Percentiles rank a stretch among this genome's conserved stretches.
These are phyloP conservation scores for Athalia cordata DNA, from an alignment of 2,888 invertebrate species.

Conservation along the genomic window DNA sequence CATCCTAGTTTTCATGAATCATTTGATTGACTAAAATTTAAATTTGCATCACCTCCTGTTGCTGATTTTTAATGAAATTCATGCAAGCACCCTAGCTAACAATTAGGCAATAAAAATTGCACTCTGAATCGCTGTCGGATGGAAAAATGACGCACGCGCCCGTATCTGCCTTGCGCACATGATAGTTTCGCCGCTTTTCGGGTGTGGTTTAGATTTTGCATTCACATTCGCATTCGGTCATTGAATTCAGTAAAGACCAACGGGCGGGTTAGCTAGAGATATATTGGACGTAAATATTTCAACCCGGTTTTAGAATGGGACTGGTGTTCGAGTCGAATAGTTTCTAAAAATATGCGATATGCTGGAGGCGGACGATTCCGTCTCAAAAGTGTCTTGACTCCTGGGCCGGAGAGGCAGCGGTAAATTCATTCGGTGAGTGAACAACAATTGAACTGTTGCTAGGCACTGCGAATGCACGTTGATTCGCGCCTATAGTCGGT, in stretches of 20 bases:
- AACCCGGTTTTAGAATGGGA: slow-evolving; percentile 16
- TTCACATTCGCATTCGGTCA: slow-evolving; percentile 46
- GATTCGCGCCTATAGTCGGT: slow-evolving; percentile 42
- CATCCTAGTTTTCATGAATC: too few relatives aligned
- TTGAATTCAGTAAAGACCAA: slow-evolving; percentile 41
- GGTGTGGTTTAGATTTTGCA: slow-evolving; percentile 63
- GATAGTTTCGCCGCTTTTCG: slow-evolving; percentile 55
- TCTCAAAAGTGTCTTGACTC: slow-evolving; percentile 44
- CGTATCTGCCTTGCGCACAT: slow-evolving; percentile 34
- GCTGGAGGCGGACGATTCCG: slow-evolving; percentile 46
- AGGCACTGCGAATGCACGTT: slow-evolving; percentile 33
- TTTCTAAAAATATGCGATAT: slow-evolving; percentile 50
- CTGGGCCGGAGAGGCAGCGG: slow-evolving; percentile 44
- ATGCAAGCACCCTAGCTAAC: too few relatives aligned
- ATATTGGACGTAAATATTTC: slow-evolving; percentile 5
- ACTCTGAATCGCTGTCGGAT: too few relatives aligned
- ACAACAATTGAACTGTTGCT: slow-evolving; percentile 43
- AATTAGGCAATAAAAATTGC: slow-evolving; percentile 6
- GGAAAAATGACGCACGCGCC: slow-evolving; percentile 28
- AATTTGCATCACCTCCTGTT: too few relatives aligned
- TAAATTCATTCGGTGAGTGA: slow-evolving; percentile 50
- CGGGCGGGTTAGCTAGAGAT: background rate
- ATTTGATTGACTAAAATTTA: too few relatives aligned
- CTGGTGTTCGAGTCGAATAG: slow-evolving; percentile 15
- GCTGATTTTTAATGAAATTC: too few relatives aligned